Conservation (phyloP, 2,888 invertebrate species). For the Acrobasis suavella region DNA sequence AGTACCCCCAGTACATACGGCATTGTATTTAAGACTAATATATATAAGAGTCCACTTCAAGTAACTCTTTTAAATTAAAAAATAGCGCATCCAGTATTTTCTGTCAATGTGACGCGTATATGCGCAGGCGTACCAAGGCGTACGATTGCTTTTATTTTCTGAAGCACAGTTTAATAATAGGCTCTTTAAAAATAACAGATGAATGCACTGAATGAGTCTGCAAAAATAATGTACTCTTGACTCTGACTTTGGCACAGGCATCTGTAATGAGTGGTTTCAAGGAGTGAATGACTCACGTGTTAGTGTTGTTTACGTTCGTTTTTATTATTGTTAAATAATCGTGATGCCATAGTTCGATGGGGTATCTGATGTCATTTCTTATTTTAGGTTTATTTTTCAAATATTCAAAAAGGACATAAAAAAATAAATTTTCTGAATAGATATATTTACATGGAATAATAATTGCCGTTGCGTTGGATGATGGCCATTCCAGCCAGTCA, state of each 20-base stretch:
- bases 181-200: slow-evolving; percentile 44
- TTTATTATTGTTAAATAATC: slow-evolving; percentile 4
- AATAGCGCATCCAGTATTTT: neutral
- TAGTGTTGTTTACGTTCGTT: neutral
- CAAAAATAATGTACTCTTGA: slow-evolving; percentile 20
- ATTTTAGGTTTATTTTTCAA: neutral
- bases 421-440: no score
- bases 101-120: slow-evolving; percentile 26
- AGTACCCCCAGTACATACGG: no score
- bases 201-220: slow-evolving; percentile 36
- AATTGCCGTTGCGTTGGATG: no score
- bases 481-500: no score
- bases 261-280: slow-evolving; percentile 10
- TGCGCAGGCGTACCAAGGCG: slow-evolving; percentile 38
- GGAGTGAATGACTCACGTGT: slow-evolving; percentile 11
- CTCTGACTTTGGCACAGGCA: slow-evolving; percentile 27
- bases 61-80: neutral
- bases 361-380: neutral
- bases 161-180: slow-evolving; percentile 50
- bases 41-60: no score
- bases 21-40: no score
- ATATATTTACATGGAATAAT: no score
- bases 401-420: neutral
- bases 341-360: neutral
- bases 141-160: slow-evolving; percentile 42